Conservation (phyloP, 2,888 invertebrate species). For the Monopis laevigella region DNA sequence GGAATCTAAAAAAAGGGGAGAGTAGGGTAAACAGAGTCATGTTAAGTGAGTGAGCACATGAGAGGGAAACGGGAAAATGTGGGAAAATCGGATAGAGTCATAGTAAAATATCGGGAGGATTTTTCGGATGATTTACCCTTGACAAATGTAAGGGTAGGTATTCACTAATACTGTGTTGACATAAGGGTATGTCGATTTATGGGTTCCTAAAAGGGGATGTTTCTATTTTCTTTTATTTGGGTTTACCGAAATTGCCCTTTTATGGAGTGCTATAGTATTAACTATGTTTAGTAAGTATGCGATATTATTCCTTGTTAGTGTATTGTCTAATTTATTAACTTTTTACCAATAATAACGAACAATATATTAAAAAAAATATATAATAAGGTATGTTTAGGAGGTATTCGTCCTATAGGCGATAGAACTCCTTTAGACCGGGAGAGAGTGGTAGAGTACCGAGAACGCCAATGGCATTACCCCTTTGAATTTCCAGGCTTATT, state of each 20-base stretch:
- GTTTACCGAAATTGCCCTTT: constrained; percentile 4
- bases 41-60: constrained; percentile 68
- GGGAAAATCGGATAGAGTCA: constrained; percentile 67
- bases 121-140: constrained; percentile 62
- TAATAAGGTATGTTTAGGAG: no score
- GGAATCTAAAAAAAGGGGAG: constrained; percentile 46
- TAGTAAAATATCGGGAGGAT: constrained; percentile 64
- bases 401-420: no score
- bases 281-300: no score
- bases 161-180: constrained; percentile 58
- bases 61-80: constrained; percentile 65
- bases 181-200: constrained; percentile 58
- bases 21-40: constrained; percentile 62
- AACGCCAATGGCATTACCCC: no score
- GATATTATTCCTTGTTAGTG: no score
- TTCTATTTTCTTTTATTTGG: constrained; percentile 5
- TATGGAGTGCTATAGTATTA: neutral
- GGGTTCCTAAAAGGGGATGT: constrained; percentile 22
- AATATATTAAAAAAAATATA: no score
- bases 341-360: no score
- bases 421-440: no score
- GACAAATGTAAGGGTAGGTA: constrained; percentile 61
- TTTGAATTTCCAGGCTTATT: no score
- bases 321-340: no score
- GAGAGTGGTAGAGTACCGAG: no score